phyloP scores from a whole-genome alignment of 2,113 vertebrate genomes.

The Cyprinus carpio region DNA sequence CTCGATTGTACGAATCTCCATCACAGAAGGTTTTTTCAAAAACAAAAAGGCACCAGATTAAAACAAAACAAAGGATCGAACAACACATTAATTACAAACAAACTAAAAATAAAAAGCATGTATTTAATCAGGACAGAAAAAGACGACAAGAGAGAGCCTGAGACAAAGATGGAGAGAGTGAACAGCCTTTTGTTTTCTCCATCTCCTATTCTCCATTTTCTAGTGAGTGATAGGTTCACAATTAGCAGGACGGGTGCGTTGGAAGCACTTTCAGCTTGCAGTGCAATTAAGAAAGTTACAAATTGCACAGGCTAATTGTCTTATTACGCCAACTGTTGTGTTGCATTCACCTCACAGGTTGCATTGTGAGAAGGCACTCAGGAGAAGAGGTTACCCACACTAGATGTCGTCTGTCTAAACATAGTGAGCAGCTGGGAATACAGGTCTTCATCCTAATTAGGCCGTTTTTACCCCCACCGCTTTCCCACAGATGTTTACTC shows the following conservation, averaged over 20 bases:
- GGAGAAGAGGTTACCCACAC: neutral
- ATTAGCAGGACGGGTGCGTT: constrained; percentile 9
- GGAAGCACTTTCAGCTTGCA: neutral
- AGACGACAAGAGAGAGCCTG: neutral
- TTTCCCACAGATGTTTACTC: constrained; percentile 39
- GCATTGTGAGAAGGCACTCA: neutral
- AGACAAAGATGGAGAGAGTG: constrained; percentile 4
- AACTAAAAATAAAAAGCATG: constrained; percentile 46
- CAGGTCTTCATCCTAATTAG: constrained; percentile 41
- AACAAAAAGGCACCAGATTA: neutral
- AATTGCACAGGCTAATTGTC: constrained; percentile 37
- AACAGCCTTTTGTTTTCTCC: neutral
- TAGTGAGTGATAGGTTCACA: constrained; percentile 32
- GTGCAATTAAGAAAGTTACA: constrained; percentile 42
- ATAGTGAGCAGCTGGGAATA: constrained; percentile 40
- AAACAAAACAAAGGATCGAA: constrained; percentile 32
- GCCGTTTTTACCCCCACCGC: neutral
- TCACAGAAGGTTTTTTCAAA: neutral
- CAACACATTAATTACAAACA: constrained; percentile 12
- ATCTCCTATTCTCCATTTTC: neutral
- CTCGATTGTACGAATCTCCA: neutral
- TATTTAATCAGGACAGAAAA: constrained; percentile 36
- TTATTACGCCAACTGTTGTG: constrained; percentile 30
- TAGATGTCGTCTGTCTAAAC: constrained; percentile 29
- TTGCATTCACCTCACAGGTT: constrained; percentile 20